phyloP scores from a whole-genome alignment of 2,797 vertebrate genomes.

The Coregonus ussuriensis region DNA sequence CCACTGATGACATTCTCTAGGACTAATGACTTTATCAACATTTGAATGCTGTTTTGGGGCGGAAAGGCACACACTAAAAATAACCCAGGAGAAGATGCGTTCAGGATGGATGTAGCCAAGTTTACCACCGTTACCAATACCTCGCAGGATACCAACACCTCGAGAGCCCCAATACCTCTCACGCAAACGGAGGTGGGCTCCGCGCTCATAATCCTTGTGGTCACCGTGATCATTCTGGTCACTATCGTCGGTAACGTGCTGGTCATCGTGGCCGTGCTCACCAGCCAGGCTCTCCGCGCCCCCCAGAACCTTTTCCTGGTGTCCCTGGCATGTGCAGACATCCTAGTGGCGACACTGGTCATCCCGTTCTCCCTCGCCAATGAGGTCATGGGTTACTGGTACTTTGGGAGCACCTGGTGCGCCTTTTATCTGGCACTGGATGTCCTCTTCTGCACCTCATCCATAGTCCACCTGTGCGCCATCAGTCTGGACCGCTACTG shows the following conservation, averaged over 20 bases:
- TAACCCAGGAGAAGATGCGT: constrained; percentile 50
- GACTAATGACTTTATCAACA: constrained; percentile 9
- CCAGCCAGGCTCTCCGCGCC: constrained; percentile 85
- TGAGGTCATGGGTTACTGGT: constrained; percentile 93
- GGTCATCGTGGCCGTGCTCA: constrained; percentile 86
- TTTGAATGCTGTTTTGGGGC: constrained; percentile 27
- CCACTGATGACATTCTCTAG: background rate
- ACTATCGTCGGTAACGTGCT: constrained; percentile 85
- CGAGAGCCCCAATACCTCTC: constrained; percentile 51
- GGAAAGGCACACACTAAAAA: constrained; percentile 44
- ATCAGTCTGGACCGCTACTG: constrained; percentile 93
- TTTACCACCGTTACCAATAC: constrained; percentile 57
- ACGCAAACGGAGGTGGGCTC: constrained; percentile 68
- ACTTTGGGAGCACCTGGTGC: constrained; percentile 88
- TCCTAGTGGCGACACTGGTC: constrained; percentile 87
- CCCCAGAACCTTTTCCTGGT: constrained; percentile 91
- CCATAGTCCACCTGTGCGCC: constrained; percentile 90
- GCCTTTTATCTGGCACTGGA: constrained; percentile 88
- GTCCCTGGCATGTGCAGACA: constrained; percentile 88
- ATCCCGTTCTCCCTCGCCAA: constrained; percentile 91
- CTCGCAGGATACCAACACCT: constrained; percentile 66
- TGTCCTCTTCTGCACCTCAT: constrained; percentile 89
- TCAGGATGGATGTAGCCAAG: constrained; percentile 73
- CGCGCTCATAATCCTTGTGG: constrained; percentile 82
- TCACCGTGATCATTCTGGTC: constrained; percentile 76